Base-by-base conservation (phyloP, 2,888 invertebrate genomes). In the Lobophora halterata region DNA sequence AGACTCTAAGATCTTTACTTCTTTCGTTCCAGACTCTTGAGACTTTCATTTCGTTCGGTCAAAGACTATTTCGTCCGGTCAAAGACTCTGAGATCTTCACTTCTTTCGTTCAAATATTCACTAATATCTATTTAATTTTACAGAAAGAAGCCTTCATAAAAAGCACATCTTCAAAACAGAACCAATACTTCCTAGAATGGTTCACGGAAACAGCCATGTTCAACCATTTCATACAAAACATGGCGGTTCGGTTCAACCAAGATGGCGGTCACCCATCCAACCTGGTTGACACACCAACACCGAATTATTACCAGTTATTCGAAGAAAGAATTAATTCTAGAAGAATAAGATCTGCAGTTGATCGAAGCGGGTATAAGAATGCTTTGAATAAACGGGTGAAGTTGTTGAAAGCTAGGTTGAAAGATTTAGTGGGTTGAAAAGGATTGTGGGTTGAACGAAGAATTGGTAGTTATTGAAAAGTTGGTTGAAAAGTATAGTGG, bases 131-230 rank as follows among this genome's bases (percentile, higher is more conserved):
- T 23, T 38, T 27, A 11, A 28, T 5, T 13, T 89, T 89, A 53
- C 89, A 95, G 93, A 92, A 92, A 80, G 93, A 94, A 28, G 74
- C 88, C 4, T 95, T 95, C 71, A 88, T 93, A 16, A 91, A 91
- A 55, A 89, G 87, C 47, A 88, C 90, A 2, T 67, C 88, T 0
- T 90, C 93, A 0, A 91, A 92, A 65, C 91, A 91, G 27, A 89
- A 91, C 18, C 91, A 92, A 49, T 90, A 91, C 56, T 95, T 96
- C 72, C 81, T 96, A 0, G 93, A 95, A 52, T 96, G 95, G 95
- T 96, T 96, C 76, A 91, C 93, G 0, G 95, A 96, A 67, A 95
- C 95, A 0, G 93, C 95, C 1, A 95, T 96, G 94, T 96, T 96
- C 72, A 90, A 92, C 46, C 90, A 92, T 29, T 95, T 93, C 71